phyloP scores from a whole-genome alignment of 2,797 vertebrate genomes.

The Tragelaphus eurycerus region DNA sequence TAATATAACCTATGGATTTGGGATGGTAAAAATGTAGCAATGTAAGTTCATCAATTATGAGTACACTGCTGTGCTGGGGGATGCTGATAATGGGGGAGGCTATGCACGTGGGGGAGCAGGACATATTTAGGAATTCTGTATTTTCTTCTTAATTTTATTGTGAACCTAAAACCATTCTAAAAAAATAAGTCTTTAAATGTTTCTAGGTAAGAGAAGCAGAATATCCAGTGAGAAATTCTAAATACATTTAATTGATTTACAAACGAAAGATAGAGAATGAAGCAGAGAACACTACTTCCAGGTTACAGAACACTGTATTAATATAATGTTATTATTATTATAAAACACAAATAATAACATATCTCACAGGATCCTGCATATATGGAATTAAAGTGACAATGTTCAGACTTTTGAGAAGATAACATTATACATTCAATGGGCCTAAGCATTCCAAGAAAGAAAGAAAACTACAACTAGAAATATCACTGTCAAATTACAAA shows the following conservation, averaged over 20 bases:
- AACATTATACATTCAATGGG: not conserved
- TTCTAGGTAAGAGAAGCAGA: not conserved
- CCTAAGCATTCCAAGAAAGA: not conserved
- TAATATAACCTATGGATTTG: not conserved
- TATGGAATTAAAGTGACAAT: not conserved
- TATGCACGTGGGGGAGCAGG: not conserved
- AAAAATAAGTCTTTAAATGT: not conserved
- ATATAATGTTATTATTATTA: not conserved
- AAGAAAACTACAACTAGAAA: not conserved
- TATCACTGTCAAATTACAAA: not conserved
- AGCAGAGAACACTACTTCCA: not conserved
- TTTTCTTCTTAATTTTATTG: not conserved
- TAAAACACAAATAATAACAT: not conserved
- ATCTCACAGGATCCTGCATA: not conserved
- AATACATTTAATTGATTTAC: not conserved
- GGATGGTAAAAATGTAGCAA: not conserved
- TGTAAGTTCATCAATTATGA: not conserved
- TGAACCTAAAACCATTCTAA: not conserved
- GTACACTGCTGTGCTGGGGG: not conserved
- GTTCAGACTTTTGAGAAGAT: not conserved
- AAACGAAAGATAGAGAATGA: not conserved
- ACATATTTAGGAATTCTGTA: not conserved
- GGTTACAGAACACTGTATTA: not conserved
- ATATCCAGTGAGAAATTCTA: not conserved
- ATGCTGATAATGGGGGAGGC: not conserved